Evolutionary conservation across 2,797 vertebrate genomes (phyloP), one percentile per base, ranked within the genome.

Genomic region (Thaleichthys pacificus): DNA sequence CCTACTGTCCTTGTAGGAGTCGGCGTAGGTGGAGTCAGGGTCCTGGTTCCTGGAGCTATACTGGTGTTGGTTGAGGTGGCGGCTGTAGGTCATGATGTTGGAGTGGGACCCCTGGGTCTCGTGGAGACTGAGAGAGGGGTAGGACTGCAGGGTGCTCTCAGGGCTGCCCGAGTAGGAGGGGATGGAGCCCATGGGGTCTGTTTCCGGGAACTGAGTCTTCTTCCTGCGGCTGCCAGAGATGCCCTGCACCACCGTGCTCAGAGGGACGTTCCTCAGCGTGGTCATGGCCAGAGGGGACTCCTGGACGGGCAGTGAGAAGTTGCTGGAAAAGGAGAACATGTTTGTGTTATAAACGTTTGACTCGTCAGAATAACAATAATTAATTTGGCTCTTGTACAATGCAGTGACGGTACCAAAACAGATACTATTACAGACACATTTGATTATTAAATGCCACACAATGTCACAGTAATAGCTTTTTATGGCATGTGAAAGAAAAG

Each of bases 1-100:
- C 49, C 93, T 87, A 0, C 91, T 91, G 72, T 93, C 93, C 88
- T 94, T 94, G 88, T 92, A 94, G 63, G 93, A 88, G 87, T 95
- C 93, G 0, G 93, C 91, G 89, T 94, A 95, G 49, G 94, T 94
- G 15, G 94, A 93, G 84, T 94, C 94, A 0, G 95, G 94, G 0
- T 91, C 87, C 35, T 93, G 93, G 19, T 87, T 76, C 38, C 19
- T 88, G 15, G 93, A 89, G 76, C 32, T 85, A 78, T 93, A 94
- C 79, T 93, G 92, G 11, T 66, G 92, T 0, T 89, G 66, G 3
- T 58, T 90, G 68, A 93, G 89, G 72, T 84, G 92, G 38, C 91
- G 86, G 75, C 94, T 92, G 0, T 93, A 94, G 49, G 90, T 89
- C 69, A 92, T 92, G 54, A 91, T 89, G 0, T 92, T 84, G 19